Conservation (phyloP, 2,113 vertebrate genomes). For the Ovis canadensis region DNA sequence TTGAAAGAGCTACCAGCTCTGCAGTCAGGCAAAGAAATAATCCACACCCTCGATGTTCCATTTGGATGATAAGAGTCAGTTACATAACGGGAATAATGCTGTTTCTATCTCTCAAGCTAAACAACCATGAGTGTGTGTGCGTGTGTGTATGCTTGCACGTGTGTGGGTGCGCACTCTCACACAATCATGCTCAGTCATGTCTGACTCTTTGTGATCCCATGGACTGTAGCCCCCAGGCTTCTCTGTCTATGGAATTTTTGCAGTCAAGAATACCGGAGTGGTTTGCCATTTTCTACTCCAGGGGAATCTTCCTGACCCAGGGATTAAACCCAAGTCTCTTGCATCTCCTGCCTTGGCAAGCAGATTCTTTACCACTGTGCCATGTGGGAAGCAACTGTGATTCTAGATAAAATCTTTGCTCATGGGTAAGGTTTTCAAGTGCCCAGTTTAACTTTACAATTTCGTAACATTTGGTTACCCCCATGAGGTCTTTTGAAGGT, state of each 20-base stretch:
- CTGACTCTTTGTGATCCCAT: not conserved
- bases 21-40: not conserved
- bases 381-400: not conserved
- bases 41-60: not conserved
- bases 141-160: not conserved
- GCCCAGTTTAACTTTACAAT: not conserved
- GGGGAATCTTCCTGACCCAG: not conserved
- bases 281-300: not conserved
- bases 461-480: not conserved
- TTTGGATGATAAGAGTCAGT: not conserved
- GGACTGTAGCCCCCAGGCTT: not conserved
- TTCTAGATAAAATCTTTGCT: not conserved
- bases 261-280: not conserved
- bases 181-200: not conserved
- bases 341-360: not conserved
- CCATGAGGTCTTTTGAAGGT: not conserved
- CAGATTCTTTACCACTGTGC: not conserved
- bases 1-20: not conserved
- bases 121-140: accelerated
- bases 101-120: not conserved
- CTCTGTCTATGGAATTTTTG: not conserved
- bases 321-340: not conserved
- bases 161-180: accelerated
- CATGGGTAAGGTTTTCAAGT: not conserved
- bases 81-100: not conserved